Base-by-base conservation (phyloP, 2,797 vertebrate genomes). In the Sebastes aleutianus region DNA sequence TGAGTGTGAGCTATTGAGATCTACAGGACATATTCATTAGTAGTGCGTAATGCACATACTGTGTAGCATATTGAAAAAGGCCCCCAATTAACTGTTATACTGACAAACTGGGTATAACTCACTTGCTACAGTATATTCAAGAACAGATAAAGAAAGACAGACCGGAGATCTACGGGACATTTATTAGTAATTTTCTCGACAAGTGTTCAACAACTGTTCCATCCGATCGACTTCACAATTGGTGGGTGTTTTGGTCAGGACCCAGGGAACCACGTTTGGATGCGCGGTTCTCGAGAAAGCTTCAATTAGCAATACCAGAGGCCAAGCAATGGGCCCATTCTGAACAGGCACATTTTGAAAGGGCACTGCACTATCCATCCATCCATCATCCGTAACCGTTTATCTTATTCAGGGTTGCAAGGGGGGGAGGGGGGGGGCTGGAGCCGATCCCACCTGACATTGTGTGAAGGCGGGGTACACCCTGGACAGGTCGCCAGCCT, bases 181-280 rank as follows among this genome's bases (percentile, higher is more conserved):
- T 62, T n/a, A 31, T 32, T n/a, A 11, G 5, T 32, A n/a, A 62
- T 62, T n/a, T 32, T n/a, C 29, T 12, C 9, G 3, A 6, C 16
- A 59, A 29, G 43, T 47, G 43, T 50, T 50, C 1, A 0, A 61
- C 16, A 61, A 31, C 6, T 50, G 43, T 50, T 50, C 0, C 16
- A 50, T 50, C 16, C 7, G 16, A 50, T 50, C 3, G 7, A 18
- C 43, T 50, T 50, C 0, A 50, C 18, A 50, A 0, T 50, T 53
- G 8, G 20, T 0, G 8, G 0, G 50, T 53, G 50, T 53, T 1
- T 50, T 53, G 50, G 0, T n/a, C 50, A 53, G 50, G 50, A 53
- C 2, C 50, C 16, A 50, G 0, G 16, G 43, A 50, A 50, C 3
- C 43, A 0, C 16, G 16, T 18, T 47, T 50, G 0, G 3, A 50